phyloP scores from a whole-genome alignment of 2,888 invertebrate genomes.

The Cordylochernes scorpioides region DNA sequence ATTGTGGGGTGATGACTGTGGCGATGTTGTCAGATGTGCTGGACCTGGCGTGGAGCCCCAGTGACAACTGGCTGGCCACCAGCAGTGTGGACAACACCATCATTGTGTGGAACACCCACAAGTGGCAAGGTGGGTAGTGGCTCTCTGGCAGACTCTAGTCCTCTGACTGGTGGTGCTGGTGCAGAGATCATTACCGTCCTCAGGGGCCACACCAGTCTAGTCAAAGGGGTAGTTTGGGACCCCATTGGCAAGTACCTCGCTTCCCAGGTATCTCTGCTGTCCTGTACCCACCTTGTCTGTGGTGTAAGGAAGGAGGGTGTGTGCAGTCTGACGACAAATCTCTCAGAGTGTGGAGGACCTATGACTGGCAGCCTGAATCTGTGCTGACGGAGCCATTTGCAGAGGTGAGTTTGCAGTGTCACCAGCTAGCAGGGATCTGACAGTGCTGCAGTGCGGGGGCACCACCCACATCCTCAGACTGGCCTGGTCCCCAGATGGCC shows the following conservation, averaged over 20 bases:
- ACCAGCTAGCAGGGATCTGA: neutral
- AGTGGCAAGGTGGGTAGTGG: conserved; percentile 36
- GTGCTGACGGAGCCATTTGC: conserved; percentile 72
- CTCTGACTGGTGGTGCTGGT: no score
- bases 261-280: conserved; percentile 33
- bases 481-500: conserved; percentile 92
- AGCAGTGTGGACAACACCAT: conserved; percentile 90
- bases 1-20: neutral
- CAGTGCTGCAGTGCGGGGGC: conserved; percentile 29
- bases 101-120: conserved; percentile 86
- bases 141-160: no score
- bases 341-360: conserved; percentile 75
- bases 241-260: conserved; percentile 91
- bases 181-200: conserved; percentile 37
- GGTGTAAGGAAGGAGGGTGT: neutral
- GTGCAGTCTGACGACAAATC: conserved; percentile 53
- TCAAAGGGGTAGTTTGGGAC: conserved; percentile 96
- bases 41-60: conserved; percentile 84
- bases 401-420: conserved; percentile 27
- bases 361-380: conserved; percentile 71
- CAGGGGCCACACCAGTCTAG: conserved; percentile 62
- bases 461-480: conserved; percentile 75
- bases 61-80: conserved; percentile 76
- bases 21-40: conserved; percentile 56
- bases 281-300: neutral